Evolutionary conservation across 2,797 vertebrate genomes (phyloP), one percentile per base, ranked within the genome.

Genomic region (Mormyrops attenuatus): DNA sequence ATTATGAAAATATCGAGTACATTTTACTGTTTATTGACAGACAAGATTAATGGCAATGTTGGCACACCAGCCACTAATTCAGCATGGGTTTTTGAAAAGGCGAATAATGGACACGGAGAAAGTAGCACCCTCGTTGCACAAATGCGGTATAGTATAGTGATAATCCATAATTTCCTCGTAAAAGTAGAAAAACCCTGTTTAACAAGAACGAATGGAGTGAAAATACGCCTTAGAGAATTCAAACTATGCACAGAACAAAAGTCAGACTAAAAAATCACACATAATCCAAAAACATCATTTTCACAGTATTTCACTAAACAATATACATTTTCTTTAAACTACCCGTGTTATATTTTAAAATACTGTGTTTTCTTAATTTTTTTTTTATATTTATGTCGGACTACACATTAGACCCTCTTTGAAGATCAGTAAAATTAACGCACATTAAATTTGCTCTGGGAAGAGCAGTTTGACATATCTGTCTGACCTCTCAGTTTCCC

Each of bases 401-500:
- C 80, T 7, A 34, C 57, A 63, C 17, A 20, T 49, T 20, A 52
- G n/a, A 73, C 44, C 20, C 44, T 20, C 9, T 15, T 13, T 53
- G 53, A 60, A 63, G 53, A 22, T 9, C 7, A 49, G 44, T 53
- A 22, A 87, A 87, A 53, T 55, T 55, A 34, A 38, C 30, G 4
- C 15, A 82, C 44, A 4, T 85, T 53, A 13, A 15, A 30, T 30
- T 13, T 30, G 47, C 22, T 15, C n/a, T 15, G 49, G 17, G 41
- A 44, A 49, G 26, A 87, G 41, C 38, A 41, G 53, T 9, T 34
- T 17, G 30, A 47, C 9, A 49, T 55, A 53, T 85, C 11, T 57
- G 41, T 22, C 89, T 88, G 87, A 88, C 52, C 34, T 52, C 85
- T 80, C 66, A 34, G 0, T 55, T 87, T 82, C 93, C 92, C 92